Evolutionary conservation across 2,797 vertebrate species (phyloP).

Genomic region (Parauchenoglanis ngamensis): DNA sequence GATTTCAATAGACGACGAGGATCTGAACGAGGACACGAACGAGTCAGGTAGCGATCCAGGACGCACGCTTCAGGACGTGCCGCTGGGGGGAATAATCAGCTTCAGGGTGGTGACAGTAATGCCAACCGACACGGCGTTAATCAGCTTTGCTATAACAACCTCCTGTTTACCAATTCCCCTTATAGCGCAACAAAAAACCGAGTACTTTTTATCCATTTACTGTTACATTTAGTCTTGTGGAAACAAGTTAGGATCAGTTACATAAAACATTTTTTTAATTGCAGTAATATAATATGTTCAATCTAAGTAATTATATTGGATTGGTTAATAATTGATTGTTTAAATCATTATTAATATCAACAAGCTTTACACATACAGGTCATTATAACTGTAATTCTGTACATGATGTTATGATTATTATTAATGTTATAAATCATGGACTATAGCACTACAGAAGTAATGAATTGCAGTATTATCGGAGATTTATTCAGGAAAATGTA

Average conservation of each 20-base stretch:
- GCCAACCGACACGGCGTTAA: neutral
- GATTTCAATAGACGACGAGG: slow-evolving; percentile 83
- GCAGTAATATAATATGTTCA: neutral
- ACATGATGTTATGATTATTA: neutral
- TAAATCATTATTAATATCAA: neutral
- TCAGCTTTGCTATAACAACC: neutral
- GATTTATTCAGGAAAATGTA: too few relatives aligned
- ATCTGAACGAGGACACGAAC: slow-evolving; percentile 66
- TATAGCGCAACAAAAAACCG: too few relatives aligned
- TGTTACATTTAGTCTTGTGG: neutral
- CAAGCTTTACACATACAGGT: neutral
- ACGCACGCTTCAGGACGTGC: neutral
- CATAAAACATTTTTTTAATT: neutral
- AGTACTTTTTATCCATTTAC: neutral
- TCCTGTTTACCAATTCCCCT: neutral
- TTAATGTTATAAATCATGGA: neutral
- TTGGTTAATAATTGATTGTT: neutral
- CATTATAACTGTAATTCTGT: neutral
- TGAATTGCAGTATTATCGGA: neutral
- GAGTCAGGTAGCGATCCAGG: slow-evolving; percentile 74
- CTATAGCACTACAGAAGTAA: neutral
- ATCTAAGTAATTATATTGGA: neutral
- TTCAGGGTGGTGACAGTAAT: neutral
- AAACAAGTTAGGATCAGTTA: neutral
- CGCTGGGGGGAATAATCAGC: neutral